phyloP scores from a whole-genome alignment of 1,140 invertebrate species.

The Gyrodactylus bullatarudis region DNA sequence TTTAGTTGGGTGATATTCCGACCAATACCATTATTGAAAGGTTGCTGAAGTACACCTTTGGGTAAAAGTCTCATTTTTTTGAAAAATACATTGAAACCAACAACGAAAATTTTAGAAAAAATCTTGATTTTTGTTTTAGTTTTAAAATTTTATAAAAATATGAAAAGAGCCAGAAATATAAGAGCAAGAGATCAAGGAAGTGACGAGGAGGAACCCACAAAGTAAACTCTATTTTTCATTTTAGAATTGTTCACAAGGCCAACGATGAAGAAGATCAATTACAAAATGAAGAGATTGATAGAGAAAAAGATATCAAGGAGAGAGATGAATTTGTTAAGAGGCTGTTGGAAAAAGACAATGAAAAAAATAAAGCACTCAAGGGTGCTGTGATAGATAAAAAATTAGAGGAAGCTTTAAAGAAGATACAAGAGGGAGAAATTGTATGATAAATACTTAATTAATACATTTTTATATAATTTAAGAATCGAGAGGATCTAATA shows the following conservation, averaged over 20 bases:
- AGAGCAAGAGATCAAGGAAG: background rate
- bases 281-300: background rate
- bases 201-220: background rate
- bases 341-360: background rate
- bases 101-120: too few species aligned
- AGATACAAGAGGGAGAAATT: background rate
- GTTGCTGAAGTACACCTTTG: background rate
- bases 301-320: background rate
- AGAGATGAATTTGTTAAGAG: background rate
- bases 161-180: background rate
- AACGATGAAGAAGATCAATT: background rate
- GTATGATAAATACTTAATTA: too few species aligned
- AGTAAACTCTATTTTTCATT: background rate
- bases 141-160: background rate
- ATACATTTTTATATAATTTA: background rate
- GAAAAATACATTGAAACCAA: too few species aligned
- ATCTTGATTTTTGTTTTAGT: background rate
- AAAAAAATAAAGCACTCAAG: background rate
- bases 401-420: background rate
- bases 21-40: background rate
- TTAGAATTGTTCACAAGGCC: background rate
- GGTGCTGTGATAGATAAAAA: background rate
- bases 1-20: background rate
- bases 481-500: slow-evolving; percentile 46
- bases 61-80: too few species aligned